phyloP scores from a whole-genome alignment of 2,113 vertebrate genomes.

The Columba livia region DNA sequence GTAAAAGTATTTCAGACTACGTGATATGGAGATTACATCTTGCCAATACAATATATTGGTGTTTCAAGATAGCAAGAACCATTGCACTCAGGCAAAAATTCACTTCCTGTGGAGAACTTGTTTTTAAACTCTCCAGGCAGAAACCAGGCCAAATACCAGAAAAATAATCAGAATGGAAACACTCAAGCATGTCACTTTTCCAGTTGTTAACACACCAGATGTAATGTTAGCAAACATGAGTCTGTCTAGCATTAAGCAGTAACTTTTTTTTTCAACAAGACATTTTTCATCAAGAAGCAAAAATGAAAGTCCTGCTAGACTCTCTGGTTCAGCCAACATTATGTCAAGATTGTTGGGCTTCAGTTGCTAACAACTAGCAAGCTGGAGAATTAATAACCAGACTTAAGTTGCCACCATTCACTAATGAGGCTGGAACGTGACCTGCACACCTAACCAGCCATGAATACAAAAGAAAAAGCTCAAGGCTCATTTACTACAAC shows the following conservation, averaged over 20 bases:
- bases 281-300: conserved; percentile 11
- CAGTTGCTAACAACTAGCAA: conserved; percentile 22
- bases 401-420: conserved; percentile 7
- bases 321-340: conserved; percentile 1
- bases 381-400: conserved; percentile 52
- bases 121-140: neutral
- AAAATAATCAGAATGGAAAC: neutral
- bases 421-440: conserved; percentile 55
- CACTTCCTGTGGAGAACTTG: neutral
- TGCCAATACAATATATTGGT: neutral
- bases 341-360: conserved; percentile 18
- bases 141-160: neutral
- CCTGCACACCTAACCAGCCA: conserved; percentile 23
- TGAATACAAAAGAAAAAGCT: conserved; percentile 19
- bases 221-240: neutral
- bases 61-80: neutral
- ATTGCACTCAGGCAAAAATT: neutral
- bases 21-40: neutral
- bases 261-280: neutral
- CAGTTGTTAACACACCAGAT: neutral
- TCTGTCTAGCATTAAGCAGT: neutral
- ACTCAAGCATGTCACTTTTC: neutral
- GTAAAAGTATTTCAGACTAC: neutral
- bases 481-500: conserved; percentile 14
- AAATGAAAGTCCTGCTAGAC: neutral